phyloP scores from a whole-genome alignment of 2,113 vertebrate species.

The Pitta sordida region DNA sequence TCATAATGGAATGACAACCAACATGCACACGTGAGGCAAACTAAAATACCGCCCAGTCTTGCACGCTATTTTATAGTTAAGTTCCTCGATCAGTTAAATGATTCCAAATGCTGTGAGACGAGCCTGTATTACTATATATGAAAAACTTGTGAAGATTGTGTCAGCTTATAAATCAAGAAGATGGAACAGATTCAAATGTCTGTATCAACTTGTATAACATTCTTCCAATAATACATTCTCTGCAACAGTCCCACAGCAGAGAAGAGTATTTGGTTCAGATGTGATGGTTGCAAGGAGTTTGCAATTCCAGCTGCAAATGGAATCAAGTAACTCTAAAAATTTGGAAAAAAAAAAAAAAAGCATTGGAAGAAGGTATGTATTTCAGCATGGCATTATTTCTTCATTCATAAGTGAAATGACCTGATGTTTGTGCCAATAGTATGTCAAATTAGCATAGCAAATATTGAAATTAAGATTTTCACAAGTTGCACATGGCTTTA shows the following conservation, averaged over 20 bases:
- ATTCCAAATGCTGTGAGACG: slow-evolving; percentile 17
- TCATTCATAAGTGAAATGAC: neutral
- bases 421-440: neutral
- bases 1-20: neutral
- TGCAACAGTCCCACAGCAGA: neutral
- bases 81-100: neutral
- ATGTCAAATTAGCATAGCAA: slow-evolving; percentile 34
- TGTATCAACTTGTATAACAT: neutral
- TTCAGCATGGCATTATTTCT: slow-evolving; percentile 28
- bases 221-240: neutral
- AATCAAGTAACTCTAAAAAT: slow-evolving; percentile 17
- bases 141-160: slow-evolving; percentile 1
- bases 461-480: slow-evolving; percentile 52
- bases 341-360: neutral
- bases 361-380: slow-evolving; percentile 49
- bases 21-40: neutral
- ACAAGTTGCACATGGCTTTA: slow-evolving; percentile 1
- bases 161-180: slow-evolving; percentile 38
- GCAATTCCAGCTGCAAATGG: slow-evolving; percentile 29
- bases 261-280: slow-evolving; percentile 34
- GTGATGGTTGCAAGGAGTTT: neutral
- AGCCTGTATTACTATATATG: neutral
- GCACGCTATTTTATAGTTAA: neutral
- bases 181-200: slow-evolving; percentile 32
- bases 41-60: neutral